Evolutionary conservation across 2,888 invertebrate species (phyloP), one percentile per base, ranked within the genome.

Genomic region (Quadroppia sp.): DNA sequence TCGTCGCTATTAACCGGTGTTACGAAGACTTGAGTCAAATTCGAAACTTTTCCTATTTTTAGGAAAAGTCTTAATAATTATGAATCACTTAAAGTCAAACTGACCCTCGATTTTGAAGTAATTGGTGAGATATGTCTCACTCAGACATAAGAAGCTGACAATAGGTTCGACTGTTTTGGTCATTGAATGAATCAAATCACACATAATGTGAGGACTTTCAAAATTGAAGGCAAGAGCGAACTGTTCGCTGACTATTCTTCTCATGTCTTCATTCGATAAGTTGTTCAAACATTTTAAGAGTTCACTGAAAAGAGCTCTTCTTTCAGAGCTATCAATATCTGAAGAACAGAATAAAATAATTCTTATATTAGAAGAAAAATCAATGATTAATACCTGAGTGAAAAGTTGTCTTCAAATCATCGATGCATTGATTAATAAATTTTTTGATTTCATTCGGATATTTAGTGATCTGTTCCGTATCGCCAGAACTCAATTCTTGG

Each of bases 131-230:
- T 64, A 64, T 40, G 64, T 20, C n/a, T 64, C 64, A 40, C 6
- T 40, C 2, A 64, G 23, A 23, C 17, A 30, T 20, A 64, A 20
- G 9, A 64, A 64, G 30, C 64, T 64, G 20, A 2, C 17, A 1
- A 64, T 36, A 40, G 32, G 36, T 40, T 40, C 40, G 2, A 64
- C 64, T 40, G 64, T 64, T 40, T 40, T 28, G 6, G 11, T 1
- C 1, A 40, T 64, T 20, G 64, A 64, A 11, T 64, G 64, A 64
- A 64, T 64, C 2, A 64, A 40, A 64, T 64, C 64, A 64, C 64
- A 64, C 23, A 64, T 40, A 40, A 64, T 36, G 20, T 40, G 40
- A n/a, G 64, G 64, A 4, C 40, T 64, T 20, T 64, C 64, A 20
- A 64, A 64, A 20, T 30, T 11, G 3, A 64, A 64, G 23, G 7